Evolutionary conservation across 2,888 invertebrate species (phyloP), one percentile per base, ranked within the genome.

Genomic region (Coleophora flavipennella): DNA sequence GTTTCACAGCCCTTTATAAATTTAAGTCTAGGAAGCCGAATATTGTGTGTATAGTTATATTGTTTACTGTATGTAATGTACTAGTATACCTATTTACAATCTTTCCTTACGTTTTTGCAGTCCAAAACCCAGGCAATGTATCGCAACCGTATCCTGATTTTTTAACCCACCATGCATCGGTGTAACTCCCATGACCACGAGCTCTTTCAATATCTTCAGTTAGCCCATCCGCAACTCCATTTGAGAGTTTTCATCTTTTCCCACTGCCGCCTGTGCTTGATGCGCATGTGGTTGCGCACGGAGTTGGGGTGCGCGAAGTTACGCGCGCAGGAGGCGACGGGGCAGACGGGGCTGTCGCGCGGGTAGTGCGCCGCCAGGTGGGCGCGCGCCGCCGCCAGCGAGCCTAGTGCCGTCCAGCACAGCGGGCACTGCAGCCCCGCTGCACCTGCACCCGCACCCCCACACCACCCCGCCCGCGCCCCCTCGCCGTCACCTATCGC

Each of bases 321-420:
- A 48, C 92, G 88, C 39, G 90, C 90, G 75, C 93, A 94, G 50
- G 89, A 85, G 42, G 88, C 79, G 40, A 93, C 93, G 31, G 94
- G 94, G 78, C 93, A 94, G 49, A 89, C 88, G 50, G 92, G 92
- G 68, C 92, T 92, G 81, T 93, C 94, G 59, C 93, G 89, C 46
- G 94, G 94, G 85, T 94, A 93, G 83, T 94, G 93, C 53, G 91
- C 88, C 67, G 91, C 93, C 59, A 94, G 87, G 77, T 94, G 94
- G 38, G 88, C 88, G 44, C 93, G 89, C 72, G 91, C 89, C 50
- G 78, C 78, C 61, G 88, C 90, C 71, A 89, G 87, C 51, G 91
- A 89, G 53, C 62, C 88, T 90, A 92, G 84, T 48, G 87, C 85
- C 53, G 86, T 83, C 57, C 87, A 88, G 80, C 94, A 94, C 64